phyloP scores from a whole-genome alignment of 2,113 vertebrate genomes.

The Neomonachus schauinslandi region DNA sequence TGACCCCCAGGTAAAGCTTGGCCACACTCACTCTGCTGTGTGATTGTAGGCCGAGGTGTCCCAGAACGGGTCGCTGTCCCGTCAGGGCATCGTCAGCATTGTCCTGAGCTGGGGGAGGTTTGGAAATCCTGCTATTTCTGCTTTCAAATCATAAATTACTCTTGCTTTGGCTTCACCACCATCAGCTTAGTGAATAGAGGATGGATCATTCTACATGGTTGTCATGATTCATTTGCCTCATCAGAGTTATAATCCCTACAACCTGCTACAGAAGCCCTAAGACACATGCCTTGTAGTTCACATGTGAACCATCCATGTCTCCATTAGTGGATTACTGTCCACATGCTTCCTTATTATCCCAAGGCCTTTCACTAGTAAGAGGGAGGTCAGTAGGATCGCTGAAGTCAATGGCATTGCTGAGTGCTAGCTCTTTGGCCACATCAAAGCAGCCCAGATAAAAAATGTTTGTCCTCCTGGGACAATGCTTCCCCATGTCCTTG shows the following conservation, averaged over 20 bases:
- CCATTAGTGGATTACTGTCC: background rate
- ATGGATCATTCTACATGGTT: background rate
- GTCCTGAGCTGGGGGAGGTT: background rate
- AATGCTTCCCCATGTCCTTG: background rate
- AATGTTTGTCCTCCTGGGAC: no score
- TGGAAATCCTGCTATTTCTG: background rate
- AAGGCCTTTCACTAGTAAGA: background rate
- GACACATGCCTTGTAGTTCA: background rate
- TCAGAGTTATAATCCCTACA: background rate
- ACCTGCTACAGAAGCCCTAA: background rate
- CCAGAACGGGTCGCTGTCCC: background rate
- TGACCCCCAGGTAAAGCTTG: background rate
- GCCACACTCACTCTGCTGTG: background rate
- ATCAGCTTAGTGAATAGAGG: background rate
- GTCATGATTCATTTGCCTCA: background rate
- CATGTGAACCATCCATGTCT: background rate
- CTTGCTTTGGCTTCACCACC: background rate
- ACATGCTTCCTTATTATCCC: background rate
- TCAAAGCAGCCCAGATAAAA: background rate
- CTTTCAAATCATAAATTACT: background rate
- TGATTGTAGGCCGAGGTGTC: accelerated
- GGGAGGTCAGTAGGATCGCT: background rate
- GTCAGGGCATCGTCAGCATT: background rate
- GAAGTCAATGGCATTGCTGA: background rate
- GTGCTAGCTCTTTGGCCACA: background rate